A percentile compares a stretch with the other conserved stretches of the same genome.
Evolutionary conservation across 2,797 vertebrate genomes (phyloP).

Genomic region (Valencia hispanica): DNA sequence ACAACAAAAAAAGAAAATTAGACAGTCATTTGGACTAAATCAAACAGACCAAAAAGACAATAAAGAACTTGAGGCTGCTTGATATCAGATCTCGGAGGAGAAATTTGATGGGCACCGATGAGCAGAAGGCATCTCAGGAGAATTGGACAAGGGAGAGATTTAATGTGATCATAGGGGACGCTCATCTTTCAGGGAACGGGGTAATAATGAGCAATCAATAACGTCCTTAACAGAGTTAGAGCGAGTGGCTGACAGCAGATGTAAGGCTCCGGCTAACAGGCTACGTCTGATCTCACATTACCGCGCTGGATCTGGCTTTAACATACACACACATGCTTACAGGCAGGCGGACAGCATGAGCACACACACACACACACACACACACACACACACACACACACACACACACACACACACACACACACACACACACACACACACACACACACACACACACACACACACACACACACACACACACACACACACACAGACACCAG

Average conservation of each 20-base stretch:
- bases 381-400: slow-evolving; percentile 3
- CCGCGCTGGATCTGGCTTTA: slow-evolving; percentile 49
- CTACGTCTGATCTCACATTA: slow-evolving; percentile 77
- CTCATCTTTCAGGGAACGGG: slow-evolving; percentile 83
- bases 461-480: slow-evolving; percentile 16
- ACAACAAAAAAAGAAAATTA: slow-evolving; percentile 18
- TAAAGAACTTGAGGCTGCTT: slow-evolving; percentile 68
- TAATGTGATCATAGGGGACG: slow-evolving; percentile 86
- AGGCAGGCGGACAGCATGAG: too few species aligned
- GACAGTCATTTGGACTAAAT: slow-evolving; percentile 61
- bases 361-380: slow-evolving; percentile 18
- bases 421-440: slow-evolving; percentile 11
- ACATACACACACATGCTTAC: slow-evolving; percentile 34
- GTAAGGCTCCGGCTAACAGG: slow-evolving; percentile 77
- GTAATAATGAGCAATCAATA: slow-evolving; percentile 87
- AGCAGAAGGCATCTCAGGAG: slow-evolving; percentile 83
- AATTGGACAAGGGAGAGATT: slow-evolving; percentile 80
- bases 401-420: slow-evolving; percentile 22
- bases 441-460: slow-evolving; percentile 17
- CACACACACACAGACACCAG: slow-evolving; percentile 10
- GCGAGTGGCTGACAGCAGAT: slow-evolving; percentile 82
- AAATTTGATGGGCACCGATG: slow-evolving; percentile 77
- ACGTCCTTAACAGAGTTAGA: slow-evolving; percentile 82
- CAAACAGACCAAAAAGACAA: slow-evolving; percentile 57
- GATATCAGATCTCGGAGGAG: slow-evolving; percentile 78